phyloP scores from a whole-genome alignment of 2,888 invertebrate genomes.

The Lacanobia oleracea region DNA sequence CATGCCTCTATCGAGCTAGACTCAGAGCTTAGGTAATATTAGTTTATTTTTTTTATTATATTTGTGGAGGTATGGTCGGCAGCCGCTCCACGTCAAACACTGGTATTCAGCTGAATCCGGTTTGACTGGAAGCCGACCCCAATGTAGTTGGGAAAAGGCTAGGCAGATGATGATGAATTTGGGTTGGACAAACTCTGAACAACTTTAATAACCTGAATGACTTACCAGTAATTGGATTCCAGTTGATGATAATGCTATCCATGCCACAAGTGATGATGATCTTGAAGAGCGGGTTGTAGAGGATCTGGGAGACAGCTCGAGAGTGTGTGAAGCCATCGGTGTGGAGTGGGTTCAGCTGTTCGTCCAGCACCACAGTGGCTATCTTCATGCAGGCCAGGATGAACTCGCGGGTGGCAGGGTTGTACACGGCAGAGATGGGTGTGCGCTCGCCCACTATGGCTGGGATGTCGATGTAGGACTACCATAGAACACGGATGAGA shows the following conservation, averaged over 20 bases:
- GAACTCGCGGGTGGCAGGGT: conserved; percentile 92
- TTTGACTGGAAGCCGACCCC: too few species aligned
- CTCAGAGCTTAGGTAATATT: too few species aligned
- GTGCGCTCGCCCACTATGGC: conserved; percentile 91
- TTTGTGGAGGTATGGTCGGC: too few species aligned
- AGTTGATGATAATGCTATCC: conserved; percentile 95
- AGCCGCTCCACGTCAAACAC: too few species aligned
- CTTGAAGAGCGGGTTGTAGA: conserved; percentile 94
- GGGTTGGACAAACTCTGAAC: not conserved
- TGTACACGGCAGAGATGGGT: conserved; percentile 92
- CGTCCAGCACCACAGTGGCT: conserved; percentile 92
- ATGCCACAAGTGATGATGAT: conserved; percentile 94
- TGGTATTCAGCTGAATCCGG: too few species aligned
- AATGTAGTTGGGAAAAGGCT: too few species aligned
- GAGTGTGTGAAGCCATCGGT: conserved; percentile 94
- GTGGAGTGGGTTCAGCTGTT: conserved; percentile 92
- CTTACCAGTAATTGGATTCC: conserved; percentile 93
- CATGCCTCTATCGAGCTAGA: not conserved
- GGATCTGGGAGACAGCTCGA: conserved; percentile 92
- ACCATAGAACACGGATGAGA: conserved; percentile 34
- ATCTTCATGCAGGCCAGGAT: conserved; percentile 92
- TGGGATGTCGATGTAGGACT: conserved; percentile 93
- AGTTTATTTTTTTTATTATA: too few species aligned
- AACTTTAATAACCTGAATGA: not conserved
- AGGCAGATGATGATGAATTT: too few species aligned